Evolutionary conservation across 2,113 vertebrate species (phyloP).

Genomic region (Myxocyprinus asiaticus): DNA sequence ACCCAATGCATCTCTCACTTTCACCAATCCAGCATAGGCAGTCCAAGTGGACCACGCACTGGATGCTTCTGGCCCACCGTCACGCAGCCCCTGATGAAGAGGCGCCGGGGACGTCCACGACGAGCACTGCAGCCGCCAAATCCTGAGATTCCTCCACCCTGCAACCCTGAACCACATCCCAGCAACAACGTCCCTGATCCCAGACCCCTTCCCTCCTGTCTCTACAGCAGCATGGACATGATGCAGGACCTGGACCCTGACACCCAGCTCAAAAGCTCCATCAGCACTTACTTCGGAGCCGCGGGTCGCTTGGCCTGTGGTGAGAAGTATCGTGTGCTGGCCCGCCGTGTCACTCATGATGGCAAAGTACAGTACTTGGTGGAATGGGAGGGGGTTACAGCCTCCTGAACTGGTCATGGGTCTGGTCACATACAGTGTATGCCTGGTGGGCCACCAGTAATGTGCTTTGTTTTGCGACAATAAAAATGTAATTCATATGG

Average conservation of each 20-base stretch:
- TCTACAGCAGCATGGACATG: slow-evolving; percentile 88
- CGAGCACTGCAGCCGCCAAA: slow-evolving; percentile 87
- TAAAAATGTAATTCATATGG: not conserved
- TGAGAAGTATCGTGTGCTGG: slow-evolving; percentile 94
- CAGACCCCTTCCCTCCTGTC: slow-evolving; percentile 84
- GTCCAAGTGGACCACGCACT: slow-evolving; percentile 85
- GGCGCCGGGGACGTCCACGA: slow-evolving; percentile 88
- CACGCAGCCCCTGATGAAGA: slow-evolving; percentile 82
- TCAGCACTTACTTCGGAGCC: slow-evolving; percentile 96
- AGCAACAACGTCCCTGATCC: slow-evolving; percentile 79
- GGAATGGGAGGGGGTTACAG: slow-evolving; percentile 98
- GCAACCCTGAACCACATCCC: slow-evolving; percentile 77
- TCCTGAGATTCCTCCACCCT: slow-evolving; percentile 79
- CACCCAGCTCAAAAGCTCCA: slow-evolving; percentile 93
- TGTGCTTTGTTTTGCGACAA: slow-evolving; percentile 52
- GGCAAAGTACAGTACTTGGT: slow-evolving; percentile 99
- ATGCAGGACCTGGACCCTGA: slow-evolving; percentile 92
- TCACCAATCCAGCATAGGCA: slow-evolving; percentile 68
- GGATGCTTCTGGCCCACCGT: slow-evolving; percentile 82
- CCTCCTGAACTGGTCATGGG: slow-evolving; percentile 79
- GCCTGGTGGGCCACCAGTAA: slow-evolving; percentile 20
- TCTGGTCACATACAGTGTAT: not conserved
- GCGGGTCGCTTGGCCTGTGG: slow-evolving; percentile 96
- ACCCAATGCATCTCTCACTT: not conserved
- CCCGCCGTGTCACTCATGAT: slow-evolving; percentile 91